Evolutionary conservation across 2,888 invertebrate genomes (phyloP).

Genomic region (Cinara cedri): DNA sequence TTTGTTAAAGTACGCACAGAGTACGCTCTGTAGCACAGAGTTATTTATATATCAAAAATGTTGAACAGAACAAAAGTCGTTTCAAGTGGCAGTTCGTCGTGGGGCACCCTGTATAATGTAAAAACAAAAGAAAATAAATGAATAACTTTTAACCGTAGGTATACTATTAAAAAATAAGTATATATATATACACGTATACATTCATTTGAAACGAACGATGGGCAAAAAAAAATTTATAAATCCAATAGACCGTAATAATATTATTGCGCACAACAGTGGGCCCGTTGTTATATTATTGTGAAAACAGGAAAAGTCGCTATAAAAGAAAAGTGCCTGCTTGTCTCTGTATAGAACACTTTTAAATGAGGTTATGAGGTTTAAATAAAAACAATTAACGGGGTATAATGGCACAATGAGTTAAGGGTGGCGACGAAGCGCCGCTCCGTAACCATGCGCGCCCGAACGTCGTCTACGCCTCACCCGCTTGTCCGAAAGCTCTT

Average conservation of each 20-base stretch:
- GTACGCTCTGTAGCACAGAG: no score
- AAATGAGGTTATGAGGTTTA: background rate
- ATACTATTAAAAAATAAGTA: no score
- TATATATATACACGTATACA: no score
- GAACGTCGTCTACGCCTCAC: background rate
- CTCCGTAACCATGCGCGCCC: conserved; percentile 5
- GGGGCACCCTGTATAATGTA: no score
- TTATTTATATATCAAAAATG: no score
- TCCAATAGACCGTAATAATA: background rate
- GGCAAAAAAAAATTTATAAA: background rate
- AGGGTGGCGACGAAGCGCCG: no score
- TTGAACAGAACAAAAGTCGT: no score
- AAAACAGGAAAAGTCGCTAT: background rate
- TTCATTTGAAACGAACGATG: background rate
- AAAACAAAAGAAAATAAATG: no score
- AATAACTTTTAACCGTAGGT: no score
- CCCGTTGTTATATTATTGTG: background rate
- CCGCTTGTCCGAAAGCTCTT: background rate
- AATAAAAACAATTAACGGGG: conserved; percentile 18
- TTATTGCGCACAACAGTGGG: background rate
- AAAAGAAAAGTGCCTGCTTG: background rate
- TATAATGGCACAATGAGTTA: background rate
- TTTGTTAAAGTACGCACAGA: no score
- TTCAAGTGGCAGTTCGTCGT: no score
- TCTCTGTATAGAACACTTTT: background rate